Conservation (phyloP, 2,888 invertebrate genomes). For the Agapetus fuscipes region DNA sequence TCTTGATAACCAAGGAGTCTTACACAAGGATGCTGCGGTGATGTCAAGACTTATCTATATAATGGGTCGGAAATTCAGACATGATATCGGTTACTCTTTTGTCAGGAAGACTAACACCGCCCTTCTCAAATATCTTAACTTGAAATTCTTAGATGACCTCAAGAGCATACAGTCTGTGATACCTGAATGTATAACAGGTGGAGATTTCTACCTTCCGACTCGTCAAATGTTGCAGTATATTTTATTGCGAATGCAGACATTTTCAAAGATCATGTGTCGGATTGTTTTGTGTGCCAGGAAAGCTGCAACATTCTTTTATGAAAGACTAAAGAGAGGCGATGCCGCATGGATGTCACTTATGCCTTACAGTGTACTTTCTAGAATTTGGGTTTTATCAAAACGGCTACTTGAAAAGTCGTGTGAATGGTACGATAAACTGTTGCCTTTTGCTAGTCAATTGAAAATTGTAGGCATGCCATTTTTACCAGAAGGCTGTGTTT, state of each 20-base stretch:
- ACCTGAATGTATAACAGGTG: constrained; percentile 26
- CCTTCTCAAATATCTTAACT: constrained; percentile 38
- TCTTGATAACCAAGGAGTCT: constrained; percentile 34
- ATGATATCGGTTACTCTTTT: constrained; percentile 46
- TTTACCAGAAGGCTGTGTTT: constrained; percentile 34
- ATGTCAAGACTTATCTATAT: constrained; percentile 48
- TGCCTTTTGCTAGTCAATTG: constrained; percentile 32
- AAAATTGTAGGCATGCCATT: constrained; percentile 38
- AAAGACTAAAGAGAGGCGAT: constrained; percentile 44
- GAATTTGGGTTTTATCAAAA: constrained; percentile 44
- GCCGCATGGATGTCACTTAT: constrained; percentile 46
- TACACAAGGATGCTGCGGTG: constrained; percentile 45
- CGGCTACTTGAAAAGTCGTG: constrained; percentile 39
- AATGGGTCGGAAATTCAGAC: constrained; percentile 48
- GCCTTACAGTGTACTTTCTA: constrained; percentile 44
- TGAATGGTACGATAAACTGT: constrained; percentile 41
- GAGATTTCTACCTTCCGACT: constrained; percentile 40
- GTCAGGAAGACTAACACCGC: constrained; percentile 46
- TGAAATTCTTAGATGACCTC: constrained; percentile 39
- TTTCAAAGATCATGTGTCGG: constrained; percentile 45
- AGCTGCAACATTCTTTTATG: constrained; percentile 41
- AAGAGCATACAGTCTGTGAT: constrained; percentile 30
- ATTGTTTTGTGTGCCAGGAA: constrained; percentile 38
- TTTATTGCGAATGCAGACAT: constrained; percentile 43
- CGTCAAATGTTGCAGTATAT: constrained; percentile 50